Base-by-base conservation (phyloP, 2,113 vertebrate genomes). In the Vicugna pacos region DNA sequence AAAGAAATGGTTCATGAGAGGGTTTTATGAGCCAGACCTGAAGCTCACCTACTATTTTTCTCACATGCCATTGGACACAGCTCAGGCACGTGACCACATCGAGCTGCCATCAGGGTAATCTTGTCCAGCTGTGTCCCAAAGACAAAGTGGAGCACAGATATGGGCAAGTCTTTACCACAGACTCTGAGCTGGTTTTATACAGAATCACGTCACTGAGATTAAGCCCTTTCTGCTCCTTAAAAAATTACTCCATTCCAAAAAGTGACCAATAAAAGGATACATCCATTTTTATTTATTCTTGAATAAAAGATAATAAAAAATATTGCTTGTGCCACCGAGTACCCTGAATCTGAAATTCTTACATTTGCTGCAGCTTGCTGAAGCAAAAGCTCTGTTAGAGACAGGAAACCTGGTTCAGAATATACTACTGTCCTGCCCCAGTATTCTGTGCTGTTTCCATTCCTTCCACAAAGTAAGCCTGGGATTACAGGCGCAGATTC, bases 381-480 rank as follows among this genome's bases (percentile, higher is more conserved):
- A 98, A 98, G 96, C 98, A 94, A 97, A 97, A 97, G 50, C 88
- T 98, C 93, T 96, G 91, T 96, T 96, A 97, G 91, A 98, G 96
- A 95, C 95, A 97, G 97, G 98, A 98, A 98, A 97, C 93, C 97
- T 95, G 92, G 89, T 94, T 97, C 88, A 72, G 97, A 96, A 95
- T 97, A 93, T 92, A 97, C 97, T 95, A 97, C 96, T 98, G 79
- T 38, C 93, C 94, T 76, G 73, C 96, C 93, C 90, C 97, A 97
- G 96, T 98, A 98, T 98, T 98, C 97, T 98, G 35, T 64, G 94
- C 75, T 97, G 92, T 98, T 98, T 98, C 98, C 97, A 98, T 98
- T 98, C 94, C 95, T 97, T 88, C 92, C 80, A 84, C 72, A 93
- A 96, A 97, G 89, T 70, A 89, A 89, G 17, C 46, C 72, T 46